These are phyloP conservation scores for Xenopus laevis DNA, from an alignment of 2,113 vertebrate genomes.

Conservation along the genomic window DNA sequence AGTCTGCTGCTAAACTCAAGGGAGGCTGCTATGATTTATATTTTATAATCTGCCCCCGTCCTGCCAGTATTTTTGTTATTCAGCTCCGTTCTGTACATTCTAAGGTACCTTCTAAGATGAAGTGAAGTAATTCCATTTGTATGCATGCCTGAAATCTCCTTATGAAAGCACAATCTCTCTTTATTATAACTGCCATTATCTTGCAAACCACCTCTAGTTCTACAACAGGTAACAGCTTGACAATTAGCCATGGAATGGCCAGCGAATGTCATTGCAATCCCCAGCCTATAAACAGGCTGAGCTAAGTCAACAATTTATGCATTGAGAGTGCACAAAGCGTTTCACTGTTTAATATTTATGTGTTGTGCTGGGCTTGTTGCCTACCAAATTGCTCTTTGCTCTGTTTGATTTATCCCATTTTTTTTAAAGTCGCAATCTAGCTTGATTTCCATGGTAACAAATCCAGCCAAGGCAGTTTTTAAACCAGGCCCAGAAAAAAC, in stretches of 20 bases:
- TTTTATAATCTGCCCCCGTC: no score
- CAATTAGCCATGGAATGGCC: slow-evolving; percentile 17
- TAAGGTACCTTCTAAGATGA: no score
- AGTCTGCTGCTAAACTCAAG: no score
- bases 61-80: no score
- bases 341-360: slow-evolving; percentile 29
- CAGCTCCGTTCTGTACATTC: no score
- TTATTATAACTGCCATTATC: not conserved
- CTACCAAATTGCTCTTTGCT: slow-evolving; percentile 26
- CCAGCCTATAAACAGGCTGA: not conserved
- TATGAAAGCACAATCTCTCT: not conserved
- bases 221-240: slow-evolving; percentile 23
- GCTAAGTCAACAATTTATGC: slow-evolving; percentile 19
- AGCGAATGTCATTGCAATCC: slow-evolving; percentile 29
- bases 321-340: slow-evolving; percentile 13
- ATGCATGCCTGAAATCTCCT: not conserved
- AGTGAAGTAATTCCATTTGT: not conserved
- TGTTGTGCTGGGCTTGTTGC: slow-evolving; percentile 27
- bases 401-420: slow-evolving; percentile 8
- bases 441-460: slow-evolving; percentile 41
- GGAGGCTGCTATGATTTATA: no score
- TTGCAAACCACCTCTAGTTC: slow-evolving; percentile 9
- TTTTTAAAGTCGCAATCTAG: slow-evolving; percentile 11
- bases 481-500: slow-evolving; percentile 2
- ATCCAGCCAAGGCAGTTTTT: not conserved